These are phyloP conservation scores for Arctocebus calabarensis DNA, from an alignment of 2,797 vertebrate species.

Conservation along the genomic window DNA sequence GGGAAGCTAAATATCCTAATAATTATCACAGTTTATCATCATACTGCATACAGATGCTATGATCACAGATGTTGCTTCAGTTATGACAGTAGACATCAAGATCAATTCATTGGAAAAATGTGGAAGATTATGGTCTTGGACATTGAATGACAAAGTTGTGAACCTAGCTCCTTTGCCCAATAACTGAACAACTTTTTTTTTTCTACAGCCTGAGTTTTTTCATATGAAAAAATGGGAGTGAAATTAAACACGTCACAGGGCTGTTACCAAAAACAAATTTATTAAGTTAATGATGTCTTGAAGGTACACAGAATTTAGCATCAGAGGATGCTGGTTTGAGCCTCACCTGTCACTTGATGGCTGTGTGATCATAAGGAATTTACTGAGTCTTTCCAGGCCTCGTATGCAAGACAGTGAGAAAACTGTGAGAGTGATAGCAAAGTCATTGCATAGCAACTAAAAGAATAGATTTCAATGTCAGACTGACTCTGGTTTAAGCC, in stretches of 20 bases:
- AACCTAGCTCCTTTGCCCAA: background rate
- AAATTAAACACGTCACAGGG: background rate
- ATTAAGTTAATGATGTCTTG: background rate
- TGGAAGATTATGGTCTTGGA: background rate
- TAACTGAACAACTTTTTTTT: background rate
- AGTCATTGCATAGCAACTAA: background rate
- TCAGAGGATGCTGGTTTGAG: background rate
- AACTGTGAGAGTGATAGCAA: background rate
- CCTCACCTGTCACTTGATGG: background rate
- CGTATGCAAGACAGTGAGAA: background rate
- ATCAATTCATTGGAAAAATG: background rate
- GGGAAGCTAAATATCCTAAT: too few relatives aligned
- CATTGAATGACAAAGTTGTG: background rate
- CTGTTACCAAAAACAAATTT: background rate
- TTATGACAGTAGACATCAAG: background rate
- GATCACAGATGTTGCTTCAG: background rate
- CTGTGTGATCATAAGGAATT: background rate
- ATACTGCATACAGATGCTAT: background rate
- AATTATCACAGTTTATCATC: background rate
- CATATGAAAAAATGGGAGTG: background rate
- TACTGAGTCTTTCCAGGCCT: background rate
- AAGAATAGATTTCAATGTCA: background rate
- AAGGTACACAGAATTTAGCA: background rate
- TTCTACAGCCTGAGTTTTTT: background rate
- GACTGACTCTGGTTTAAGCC: background rate